phyloP scores from a whole-genome alignment of 2,797 vertebrate species.

The Eulemur rubriventer region DNA sequence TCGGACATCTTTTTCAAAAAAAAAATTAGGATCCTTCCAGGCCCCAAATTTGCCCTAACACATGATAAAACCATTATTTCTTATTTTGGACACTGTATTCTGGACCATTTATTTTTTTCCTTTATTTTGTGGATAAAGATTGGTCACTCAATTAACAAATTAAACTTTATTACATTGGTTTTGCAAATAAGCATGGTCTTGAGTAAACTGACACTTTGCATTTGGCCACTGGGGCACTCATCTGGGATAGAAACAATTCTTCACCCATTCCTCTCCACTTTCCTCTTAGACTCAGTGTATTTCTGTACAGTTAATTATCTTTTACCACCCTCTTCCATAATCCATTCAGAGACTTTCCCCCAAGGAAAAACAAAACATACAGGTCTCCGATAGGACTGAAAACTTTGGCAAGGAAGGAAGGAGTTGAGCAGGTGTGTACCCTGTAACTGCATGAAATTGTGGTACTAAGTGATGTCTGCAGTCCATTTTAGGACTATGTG shows the following conservation, averaged over 20 bases:
- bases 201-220: neutral
- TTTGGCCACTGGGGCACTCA: neutral
- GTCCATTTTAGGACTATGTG: neutral
- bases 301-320: neutral
- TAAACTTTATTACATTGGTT: neutral
- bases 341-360: neutral
- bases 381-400: neutral
- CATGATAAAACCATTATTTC: neutral
- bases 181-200: neutral
- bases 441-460: neutral
- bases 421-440: neutral
- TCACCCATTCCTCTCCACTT: neutral
- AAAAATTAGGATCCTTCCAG: neutral
- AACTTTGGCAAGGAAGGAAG: constrained; percentile 4
- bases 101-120: neutral
- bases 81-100: neutral
- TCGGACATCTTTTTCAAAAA: constrained; percentile 7
- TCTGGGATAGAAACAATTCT: constrained; percentile 14
- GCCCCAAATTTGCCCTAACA: neutral
- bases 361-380: neutral
- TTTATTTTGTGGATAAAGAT: constrained; percentile 37
- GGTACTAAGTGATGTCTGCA: neutral
- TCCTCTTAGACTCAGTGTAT: neutral
- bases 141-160: neutral
- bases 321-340: neutral